Conservation (phyloP, 2,888 invertebrate species). For the Calephelis perditalis region DNA sequence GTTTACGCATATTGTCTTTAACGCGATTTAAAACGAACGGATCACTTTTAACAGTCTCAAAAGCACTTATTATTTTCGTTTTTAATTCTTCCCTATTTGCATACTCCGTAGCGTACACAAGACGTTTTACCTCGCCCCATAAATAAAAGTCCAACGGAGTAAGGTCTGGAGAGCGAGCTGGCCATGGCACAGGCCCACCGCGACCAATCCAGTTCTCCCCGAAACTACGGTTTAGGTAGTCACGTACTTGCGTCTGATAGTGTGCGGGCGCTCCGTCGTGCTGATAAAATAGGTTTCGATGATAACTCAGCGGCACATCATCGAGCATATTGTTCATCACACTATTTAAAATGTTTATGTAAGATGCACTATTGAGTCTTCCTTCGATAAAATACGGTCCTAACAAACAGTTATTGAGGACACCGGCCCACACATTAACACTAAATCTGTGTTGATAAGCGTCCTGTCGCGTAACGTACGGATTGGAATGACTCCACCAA, state of each 20-base stretch:
- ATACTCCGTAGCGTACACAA: background rate
- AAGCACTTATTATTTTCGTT: too few species aligned
- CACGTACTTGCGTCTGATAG: slow-evolving; percentile 20
- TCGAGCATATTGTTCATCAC: slow-evolving; percentile 20
- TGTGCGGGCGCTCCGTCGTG: slow-evolving; percentile 26
- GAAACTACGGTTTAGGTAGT: slow-evolving; percentile 15
- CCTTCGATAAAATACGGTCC: slow-evolving; percentile 21
- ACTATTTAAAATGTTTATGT: slow-evolving; percentile 17
- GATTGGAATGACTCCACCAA: slow-evolving; percentile 21
- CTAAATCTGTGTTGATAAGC: slow-evolving; percentile 22
- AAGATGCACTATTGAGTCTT: slow-evolving; percentile 12
- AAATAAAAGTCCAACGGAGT: too few species aligned
- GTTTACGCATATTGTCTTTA: too few species aligned
- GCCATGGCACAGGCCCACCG: background rate
- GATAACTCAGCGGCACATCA: slow-evolving; percentile 19
- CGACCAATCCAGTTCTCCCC: background rate
- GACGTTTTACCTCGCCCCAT: too few species aligned
- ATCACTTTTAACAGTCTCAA: too few species aligned
- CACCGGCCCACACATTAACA: too few species aligned
- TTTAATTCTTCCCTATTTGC: background rate
- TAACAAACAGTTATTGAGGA: too few species aligned
- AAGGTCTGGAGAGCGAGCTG: background rate
- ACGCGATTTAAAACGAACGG: too few species aligned
- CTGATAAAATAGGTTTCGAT: slow-evolving; percentile 20
- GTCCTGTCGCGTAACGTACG: slow-evolving; percentile 16